A percentile compares a stretch with the other conserved stretches of the same genome.
Evolutionary conservation across 2,113 vertebrate genomes (phyloP).

Genomic region (Alethe diademata): DNA sequence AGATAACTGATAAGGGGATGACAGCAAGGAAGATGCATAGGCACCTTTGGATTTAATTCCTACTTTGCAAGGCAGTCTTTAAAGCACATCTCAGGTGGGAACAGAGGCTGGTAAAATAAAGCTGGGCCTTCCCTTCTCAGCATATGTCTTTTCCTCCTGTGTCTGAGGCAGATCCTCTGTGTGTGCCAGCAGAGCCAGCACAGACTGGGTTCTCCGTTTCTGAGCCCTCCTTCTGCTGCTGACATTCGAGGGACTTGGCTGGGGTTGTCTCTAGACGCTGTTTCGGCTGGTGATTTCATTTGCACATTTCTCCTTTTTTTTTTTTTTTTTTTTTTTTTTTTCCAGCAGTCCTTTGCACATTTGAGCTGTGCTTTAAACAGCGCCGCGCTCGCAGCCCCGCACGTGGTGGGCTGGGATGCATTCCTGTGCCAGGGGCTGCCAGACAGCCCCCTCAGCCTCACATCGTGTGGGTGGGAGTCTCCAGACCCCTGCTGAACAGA

Average conservation of each 20-base stretch:
- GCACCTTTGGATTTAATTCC: conserved; percentile 57
- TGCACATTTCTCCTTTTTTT: background rate
- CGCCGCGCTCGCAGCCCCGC: background rate
- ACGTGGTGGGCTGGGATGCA: background rate
- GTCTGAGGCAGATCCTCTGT: background rate
- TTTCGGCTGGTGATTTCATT: conserved; percentile 18
- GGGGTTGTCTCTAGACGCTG: conserved; percentile 3
- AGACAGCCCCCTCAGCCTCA: background rate
- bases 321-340: no score
- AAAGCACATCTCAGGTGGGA: conserved; percentile 47
- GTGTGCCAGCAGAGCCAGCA: conserved; percentile 35
- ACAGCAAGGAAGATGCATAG: background rate
- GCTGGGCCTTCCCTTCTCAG: conserved; percentile 38
- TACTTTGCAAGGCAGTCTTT: conserved; percentile 31
- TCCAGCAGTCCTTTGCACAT: background rate
- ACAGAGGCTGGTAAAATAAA: conserved; percentile 58
- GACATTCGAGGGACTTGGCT: conserved; percentile 35
- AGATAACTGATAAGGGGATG: conserved; percentile 49
- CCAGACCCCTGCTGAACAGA: background rate
- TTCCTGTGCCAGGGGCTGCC: background rate
- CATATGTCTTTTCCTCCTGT: conserved; percentile 52
- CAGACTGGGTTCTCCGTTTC: background rate
- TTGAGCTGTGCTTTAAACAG: background rate
- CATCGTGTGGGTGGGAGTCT: background rate
- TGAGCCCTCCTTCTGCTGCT: conserved; percentile 33